Base-by-base conservation (phyloP, 1,140 invertebrate genomes). In the Euwallacea similis region DNA sequence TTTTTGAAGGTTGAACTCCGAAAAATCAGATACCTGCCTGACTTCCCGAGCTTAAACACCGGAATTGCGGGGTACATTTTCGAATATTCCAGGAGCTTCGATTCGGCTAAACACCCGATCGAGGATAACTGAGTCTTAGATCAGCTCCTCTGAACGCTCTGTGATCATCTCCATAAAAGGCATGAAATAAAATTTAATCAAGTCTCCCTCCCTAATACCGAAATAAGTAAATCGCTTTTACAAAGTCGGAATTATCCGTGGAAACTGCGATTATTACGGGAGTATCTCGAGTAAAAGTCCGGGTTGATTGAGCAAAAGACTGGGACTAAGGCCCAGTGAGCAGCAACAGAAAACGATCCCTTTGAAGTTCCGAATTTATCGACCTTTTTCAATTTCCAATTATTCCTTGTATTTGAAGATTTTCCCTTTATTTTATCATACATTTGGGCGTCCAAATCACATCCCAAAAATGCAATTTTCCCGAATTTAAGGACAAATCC, bases 221-320 rank as follows among this genome's bases (percentile, higher is more conserved):
- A 43, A 66, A 64, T 53, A 74, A 69, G 65, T 66, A 16, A 61
- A 54, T 60, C 43, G 69, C 60, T 44, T 42, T 54, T 61, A 69
- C 73, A 71, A 74, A 72, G 69, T 53, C 63, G 60, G 62, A 71
- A 66, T 74, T 71, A 70, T 72, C 73, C 66, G 7, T 55, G 41
- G 63, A 53, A 66, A 66, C 47, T 66, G 53, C 63, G 63, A 66
- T 66, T 66, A 66, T 66, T 66, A 54, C 47, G 53, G 63, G 9
- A 66, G 63, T 42, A 69, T 72, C 63, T 65, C 55, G n/a, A 71
- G 69, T 54, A 60, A 68, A 63, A 61, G 66, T 9, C 13, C 63
- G 62, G 59, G 43, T 61, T 71, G 73, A 74, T 74, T 74, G 73
- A 74, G 73, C 69, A 70, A 71, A 69, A 56, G 68, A 69, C 64